A percentile compares a stretch with the other conserved stretches of the same genome.
These are phyloP conservation scores for Mesocentrotus franciscanus DNA, from an alignment of 53 echinoderm and acorn worm genomes.

Conservation along the genomic window DNA sequence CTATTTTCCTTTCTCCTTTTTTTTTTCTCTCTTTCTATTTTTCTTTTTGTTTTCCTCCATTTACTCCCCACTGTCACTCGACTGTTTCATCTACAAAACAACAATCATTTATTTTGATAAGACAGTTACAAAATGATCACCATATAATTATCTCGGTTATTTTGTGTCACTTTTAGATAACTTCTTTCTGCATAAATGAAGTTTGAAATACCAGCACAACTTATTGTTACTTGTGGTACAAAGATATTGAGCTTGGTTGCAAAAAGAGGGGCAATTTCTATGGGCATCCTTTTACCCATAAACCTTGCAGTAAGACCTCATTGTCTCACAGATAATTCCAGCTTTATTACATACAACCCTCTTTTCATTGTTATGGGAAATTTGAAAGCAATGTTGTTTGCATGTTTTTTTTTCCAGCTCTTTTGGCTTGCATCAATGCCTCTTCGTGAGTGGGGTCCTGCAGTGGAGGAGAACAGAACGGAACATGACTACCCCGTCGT, in stretches of 20 bases:
- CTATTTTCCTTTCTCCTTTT: not conserved
- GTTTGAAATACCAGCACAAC: not conserved
- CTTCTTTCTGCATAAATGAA: not conserved
- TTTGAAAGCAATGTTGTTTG: not conserved
- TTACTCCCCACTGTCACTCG: too few relatives aligned
- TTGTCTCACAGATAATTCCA: not conserved
- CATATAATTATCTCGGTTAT: too few relatives aligned
- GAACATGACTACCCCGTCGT: constrained; percentile 65
- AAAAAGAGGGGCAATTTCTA: not conserved
- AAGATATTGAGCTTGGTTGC: not conserved
- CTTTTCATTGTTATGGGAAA: not conserved
- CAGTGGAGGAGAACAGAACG: constrained; percentile 59
- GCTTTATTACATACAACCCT: not conserved
- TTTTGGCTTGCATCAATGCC: constrained; percentile 74
- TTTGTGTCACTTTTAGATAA: not conserved
- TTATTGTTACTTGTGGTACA: not conserved
- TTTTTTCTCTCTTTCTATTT: not conserved
- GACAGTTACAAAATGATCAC: too few relatives aligned
- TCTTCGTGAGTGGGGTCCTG: constrained; percentile 71
- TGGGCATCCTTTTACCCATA: not conserved
- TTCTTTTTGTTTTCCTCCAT: too few relatives aligned
- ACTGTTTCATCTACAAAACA: too few relatives aligned
- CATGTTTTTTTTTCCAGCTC: constrained; percentile 18
- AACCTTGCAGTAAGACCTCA: too few relatives aligned
- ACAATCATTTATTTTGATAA: too few relatives aligned